Percentiles rank a stretch among this genome's conserved stretches.
Conservation (phyloP, 2,797 vertebrate genomes). For the Siniperca scherzeri region DNA sequence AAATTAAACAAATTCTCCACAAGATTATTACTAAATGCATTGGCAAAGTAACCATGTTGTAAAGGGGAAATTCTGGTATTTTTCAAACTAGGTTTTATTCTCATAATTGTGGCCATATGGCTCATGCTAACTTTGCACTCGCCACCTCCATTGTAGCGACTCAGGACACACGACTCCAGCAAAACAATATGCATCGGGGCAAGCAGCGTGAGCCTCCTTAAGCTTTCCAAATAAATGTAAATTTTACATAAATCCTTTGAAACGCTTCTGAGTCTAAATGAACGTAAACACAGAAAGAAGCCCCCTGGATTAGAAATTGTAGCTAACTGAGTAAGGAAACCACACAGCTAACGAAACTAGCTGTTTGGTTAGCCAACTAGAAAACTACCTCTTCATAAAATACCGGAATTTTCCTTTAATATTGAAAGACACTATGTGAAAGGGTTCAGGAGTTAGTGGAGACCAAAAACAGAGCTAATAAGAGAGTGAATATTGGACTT, state of each 20-base stretch:
- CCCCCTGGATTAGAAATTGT: background rate
- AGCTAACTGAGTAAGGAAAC: background rate
- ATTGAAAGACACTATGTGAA: background rate
- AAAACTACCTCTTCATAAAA: background rate
- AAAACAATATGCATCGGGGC: background rate
- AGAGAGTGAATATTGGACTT: too few relatives aligned
- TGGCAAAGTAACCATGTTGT: background rate
- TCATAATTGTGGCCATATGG: background rate
- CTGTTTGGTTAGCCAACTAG: background rate
- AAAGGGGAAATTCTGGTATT: background rate
- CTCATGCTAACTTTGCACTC: background rate
- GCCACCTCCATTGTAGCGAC: background rate
- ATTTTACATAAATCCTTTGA: background rate
- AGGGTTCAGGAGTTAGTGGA: background rate
- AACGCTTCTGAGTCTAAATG: background rate
- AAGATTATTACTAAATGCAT: background rate
- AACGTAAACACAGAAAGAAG: background rate
- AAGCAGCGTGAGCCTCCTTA: background rate
- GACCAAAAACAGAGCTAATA: background rate
- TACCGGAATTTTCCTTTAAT: background rate
- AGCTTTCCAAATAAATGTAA: background rate
- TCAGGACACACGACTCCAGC: background rate
- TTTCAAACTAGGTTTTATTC: background rate
- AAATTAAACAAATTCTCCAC: background rate
- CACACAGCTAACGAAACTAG: background rate